A percentile compares a stretch with the other conserved stretches of the same genome.
These are phyloP conservation scores for Cheilosia variabilis DNA, from an alignment of 2,888 invertebrate species.

Conservation along the genomic window DNA sequence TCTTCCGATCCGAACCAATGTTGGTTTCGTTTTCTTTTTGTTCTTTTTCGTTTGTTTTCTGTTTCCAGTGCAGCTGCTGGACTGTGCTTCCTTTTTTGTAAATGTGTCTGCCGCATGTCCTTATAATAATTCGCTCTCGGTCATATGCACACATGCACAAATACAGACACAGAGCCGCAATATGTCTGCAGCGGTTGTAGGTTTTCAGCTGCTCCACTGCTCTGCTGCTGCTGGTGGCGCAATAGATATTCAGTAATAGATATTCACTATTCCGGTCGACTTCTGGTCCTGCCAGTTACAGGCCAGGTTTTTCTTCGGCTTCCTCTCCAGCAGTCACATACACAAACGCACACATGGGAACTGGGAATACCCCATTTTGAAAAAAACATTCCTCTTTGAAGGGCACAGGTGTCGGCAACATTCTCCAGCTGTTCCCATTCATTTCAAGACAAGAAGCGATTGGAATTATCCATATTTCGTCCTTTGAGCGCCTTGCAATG, in stretches of 20 bases:
- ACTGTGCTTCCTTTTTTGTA: slow-evolving; percentile 39
- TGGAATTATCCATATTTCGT: slow-evolving; percentile 59
- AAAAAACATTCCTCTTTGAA: slow-evolving; percentile 46
- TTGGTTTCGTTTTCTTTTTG: slow-evolving; percentile 32
- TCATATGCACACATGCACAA: slow-evolving; percentile 26
- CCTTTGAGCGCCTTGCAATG: slow-evolving; percentile 30
- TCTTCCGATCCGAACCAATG: slow-evolving; percentile 13
- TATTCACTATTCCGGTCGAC: slow-evolving; percentile 68
- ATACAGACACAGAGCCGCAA: slow-evolving; percentile 31
- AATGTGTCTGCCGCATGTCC: slow-evolving; percentile 63
- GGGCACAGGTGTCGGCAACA: slow-evolving; percentile 71
- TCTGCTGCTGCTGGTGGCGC: slow-evolving; percentile 46
- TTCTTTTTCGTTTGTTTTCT: slow-evolving; percentile 36
- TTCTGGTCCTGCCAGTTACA: slow-evolving; percentile 65
- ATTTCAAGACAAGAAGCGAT: slow-evolving; percentile 53
- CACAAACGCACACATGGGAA: not conserved
- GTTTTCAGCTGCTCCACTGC: slow-evolving; percentile 60
- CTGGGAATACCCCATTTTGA: slow-evolving; percentile 18
- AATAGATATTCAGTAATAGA: slow-evolving; percentile 75
- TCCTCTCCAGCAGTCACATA: slow-evolving; percentile 18
- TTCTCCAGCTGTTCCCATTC: slow-evolving; percentile 66
- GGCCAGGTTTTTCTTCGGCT: slow-evolving; percentile 18
- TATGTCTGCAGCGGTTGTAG: slow-evolving; percentile 61
- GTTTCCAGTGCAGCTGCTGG: slow-evolving; percentile 62
- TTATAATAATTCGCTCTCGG: slow-evolving; percentile 46